A percentile compares a stretch with the other conserved stretches of the same genome.
Conservation (phyloP, 2,113 vertebrate genomes). For the rat (Rattus norvegicus) region DNA sequence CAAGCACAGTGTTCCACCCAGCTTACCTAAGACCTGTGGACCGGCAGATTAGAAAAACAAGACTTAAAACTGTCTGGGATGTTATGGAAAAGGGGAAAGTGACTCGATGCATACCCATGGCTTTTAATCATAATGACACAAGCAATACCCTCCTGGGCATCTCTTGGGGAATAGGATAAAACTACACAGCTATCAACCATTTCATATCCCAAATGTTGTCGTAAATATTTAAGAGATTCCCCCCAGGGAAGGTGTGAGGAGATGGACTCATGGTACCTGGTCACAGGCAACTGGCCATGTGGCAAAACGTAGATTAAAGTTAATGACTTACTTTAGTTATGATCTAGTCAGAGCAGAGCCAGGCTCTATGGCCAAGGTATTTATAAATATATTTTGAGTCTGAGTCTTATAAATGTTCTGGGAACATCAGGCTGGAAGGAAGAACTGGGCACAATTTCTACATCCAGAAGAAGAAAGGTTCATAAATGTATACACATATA, state of each 20-base stretch:
- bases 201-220: not conserved
- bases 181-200: not conserved
- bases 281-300: no score
- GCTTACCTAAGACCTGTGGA: not conserved
- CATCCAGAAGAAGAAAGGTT: no score
- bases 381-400: no score
- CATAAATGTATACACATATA: no score
- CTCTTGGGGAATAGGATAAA: not conserved
- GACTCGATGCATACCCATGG: not conserved
- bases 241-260: not conserved
- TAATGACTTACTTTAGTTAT: no score
- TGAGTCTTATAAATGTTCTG: no score
- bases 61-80: not conserved
- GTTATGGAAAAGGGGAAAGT: not conserved
- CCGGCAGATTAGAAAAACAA: not conserved
- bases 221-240: no score
- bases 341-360: no score
- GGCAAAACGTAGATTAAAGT: no score
- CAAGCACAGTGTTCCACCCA: not conserved
- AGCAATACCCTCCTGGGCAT: not conserved
- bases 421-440: no score
- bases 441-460: no score
- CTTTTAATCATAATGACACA: constrained; percentile 11
- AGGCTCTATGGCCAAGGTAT: no score
- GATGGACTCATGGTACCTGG: not conserved